A percentile compares a stretch with the other conserved stretches of the same genome.
Conservation (phyloP, 2,113 vertebrate species). For the Butorides virescens region DNA sequence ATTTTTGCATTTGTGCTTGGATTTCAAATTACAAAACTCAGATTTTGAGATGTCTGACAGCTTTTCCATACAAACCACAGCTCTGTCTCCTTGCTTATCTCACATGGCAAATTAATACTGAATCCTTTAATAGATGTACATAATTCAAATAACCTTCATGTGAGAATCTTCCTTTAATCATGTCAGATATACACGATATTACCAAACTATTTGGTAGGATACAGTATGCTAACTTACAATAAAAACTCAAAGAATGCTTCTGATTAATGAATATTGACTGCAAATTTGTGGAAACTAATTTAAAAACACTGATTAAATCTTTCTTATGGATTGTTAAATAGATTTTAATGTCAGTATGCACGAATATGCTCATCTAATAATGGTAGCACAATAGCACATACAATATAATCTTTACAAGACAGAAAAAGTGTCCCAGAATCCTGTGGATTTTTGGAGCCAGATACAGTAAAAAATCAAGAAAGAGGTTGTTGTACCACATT, state of each 20-base stretch:
- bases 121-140: neutral
- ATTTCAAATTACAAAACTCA: neutral
- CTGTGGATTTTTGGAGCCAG: neutral
- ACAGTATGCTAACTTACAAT: neutral
- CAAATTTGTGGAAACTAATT: neutral
- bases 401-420: neutral
- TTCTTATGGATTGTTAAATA: neutral
- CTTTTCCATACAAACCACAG: neutral
- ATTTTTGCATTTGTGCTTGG: neutral
- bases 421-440: neutral
- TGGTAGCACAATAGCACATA: neutral
- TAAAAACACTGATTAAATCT: neutral
- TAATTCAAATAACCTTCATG: neutral
- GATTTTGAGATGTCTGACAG: neutral
- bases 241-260: neutral
- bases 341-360: neutral
- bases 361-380: neutral
- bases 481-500: neutral
- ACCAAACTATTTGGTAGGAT: neutral
- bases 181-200: neutral
- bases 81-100: neutral
- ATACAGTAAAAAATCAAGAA: neutral
- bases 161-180: neutral
- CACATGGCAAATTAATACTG: neutral
- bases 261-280: fast-evolving